Evolutionary conservation across 2,797 vertebrate species (phyloP).

Genomic region (Acridotheres tristis): DNA sequence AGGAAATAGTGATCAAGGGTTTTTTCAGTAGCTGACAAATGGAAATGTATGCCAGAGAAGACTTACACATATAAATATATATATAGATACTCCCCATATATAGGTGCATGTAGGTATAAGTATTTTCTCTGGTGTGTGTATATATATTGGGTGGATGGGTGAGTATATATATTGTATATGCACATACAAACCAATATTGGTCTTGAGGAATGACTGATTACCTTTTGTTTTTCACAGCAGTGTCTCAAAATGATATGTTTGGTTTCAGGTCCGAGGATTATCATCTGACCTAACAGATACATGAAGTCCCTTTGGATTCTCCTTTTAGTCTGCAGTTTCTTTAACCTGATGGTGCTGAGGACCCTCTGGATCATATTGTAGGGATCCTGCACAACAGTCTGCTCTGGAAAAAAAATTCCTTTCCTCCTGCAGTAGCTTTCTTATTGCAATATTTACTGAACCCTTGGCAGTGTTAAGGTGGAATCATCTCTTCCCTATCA

Average conservation of each 20-base stretch:
- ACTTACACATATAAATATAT: background rate
- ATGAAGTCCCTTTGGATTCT: background rate
- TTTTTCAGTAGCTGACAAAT: background rate
- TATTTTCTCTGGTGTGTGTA: background rate
- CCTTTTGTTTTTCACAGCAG: background rate
- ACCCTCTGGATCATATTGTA: background rate
- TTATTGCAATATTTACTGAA: background rate
- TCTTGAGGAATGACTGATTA: background rate
- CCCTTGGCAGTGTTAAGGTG: background rate
- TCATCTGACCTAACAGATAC: accelerated
- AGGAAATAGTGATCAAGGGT: background rate
- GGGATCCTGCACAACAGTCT: background rate
- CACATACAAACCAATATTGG: background rate
- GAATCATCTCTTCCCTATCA: background rate
- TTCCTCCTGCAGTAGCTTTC: background rate
- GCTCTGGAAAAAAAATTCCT: background rate
- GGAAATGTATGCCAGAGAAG: background rate
- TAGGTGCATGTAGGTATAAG: too few species aligned
- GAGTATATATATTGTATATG: background rate
- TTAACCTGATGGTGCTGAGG: background rate
- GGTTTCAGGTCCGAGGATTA: background rate
- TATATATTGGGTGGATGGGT: too few species aligned
- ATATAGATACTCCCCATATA: accelerated
- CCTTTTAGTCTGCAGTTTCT: background rate
- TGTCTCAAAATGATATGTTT: too few species aligned